Evolutionary conservation across 2,797 vertebrate species (phyloP), one percentile per base, ranked within the genome.

Genomic region (Mastacembelus armatus): DNA sequence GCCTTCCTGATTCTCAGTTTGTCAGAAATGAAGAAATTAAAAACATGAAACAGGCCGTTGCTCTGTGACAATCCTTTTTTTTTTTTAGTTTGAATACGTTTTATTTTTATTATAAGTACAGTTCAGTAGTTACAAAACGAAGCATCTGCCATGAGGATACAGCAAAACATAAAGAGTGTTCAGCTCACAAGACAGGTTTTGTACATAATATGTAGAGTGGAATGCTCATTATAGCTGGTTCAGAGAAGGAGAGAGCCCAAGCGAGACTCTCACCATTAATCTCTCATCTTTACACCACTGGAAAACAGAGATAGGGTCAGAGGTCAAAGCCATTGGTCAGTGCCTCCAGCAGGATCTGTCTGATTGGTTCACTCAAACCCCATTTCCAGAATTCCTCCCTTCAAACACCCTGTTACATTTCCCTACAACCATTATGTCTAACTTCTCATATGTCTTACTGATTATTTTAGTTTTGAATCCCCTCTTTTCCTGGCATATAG

Each of bases 21-120:
- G 66, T 38, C 56, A 67, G 49, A 44, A 38, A 60, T 15, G 36
- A 66, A 61, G 22, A 69, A 74, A 75, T 62, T 36, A 64, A 68
- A 86, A 74, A 78, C 65, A 89, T 52, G 62, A 88, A 86, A 79
- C 63, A 83, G 52, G 43, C 72, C 29, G 43, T 61, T 60, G 71
- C 74, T 79, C 77, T 51, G 72, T 75, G 50, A 86, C 81, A 66
- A 63, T 73, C 61, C 78, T 35, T 64, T 77, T 71, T 42, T 71
- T 79, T 81, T 83, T 92, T 90, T 92, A 92, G 89, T 93, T 93
- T 91, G 94, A 93, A 94, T 95, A 95, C 93, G 94, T 94, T 94
- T 94, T 95, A 93, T 95, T 95, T 94, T 94, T 94, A 94, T 94
- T 94, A 95, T 94, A 95, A 95, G 94, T 95, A 95, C 94, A 94